A percentile compares a stretch with the other conserved stretches of the same genome.
phyloP scores from a whole-genome alignment of 2,888 invertebrate genomes.

The Microplitis manilae region DNA sequence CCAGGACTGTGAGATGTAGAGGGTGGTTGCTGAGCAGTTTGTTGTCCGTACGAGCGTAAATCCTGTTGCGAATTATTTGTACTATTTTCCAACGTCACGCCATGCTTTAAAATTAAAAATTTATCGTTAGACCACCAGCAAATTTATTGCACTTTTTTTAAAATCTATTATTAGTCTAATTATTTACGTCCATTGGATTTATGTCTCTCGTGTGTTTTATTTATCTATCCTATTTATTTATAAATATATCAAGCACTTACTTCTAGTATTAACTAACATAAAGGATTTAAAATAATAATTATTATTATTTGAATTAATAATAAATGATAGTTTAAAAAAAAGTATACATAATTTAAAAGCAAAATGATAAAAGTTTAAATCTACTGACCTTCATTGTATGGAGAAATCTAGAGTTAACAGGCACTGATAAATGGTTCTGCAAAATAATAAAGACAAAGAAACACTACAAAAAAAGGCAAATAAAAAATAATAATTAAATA shows the following conservation, averaged over 20 bases:
- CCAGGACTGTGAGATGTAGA: slow-evolving; percentile 64
- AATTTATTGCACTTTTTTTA: slow-evolving; percentile 25
- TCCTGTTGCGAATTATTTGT: slow-evolving; percentile 76
- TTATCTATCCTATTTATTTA: not conserved
- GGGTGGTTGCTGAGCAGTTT: slow-evolving; percentile 50
- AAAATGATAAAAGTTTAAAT: slow-evolving; percentile 39
- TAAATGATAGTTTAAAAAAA: slow-evolving; percentile 11
- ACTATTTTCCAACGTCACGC: slow-evolving; percentile 77
- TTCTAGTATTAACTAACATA: slow-evolving; percentile 5
- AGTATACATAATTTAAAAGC: slow-evolving; percentile 1
- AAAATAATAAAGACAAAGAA: slow-evolving; percentile 77
- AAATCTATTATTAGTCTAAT: not conserved
- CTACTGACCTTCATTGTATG: slow-evolving; percentile 84
- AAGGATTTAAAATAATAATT: not conserved
- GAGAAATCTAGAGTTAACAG: slow-evolving; percentile 87
- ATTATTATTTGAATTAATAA: slow-evolving; percentile 11
- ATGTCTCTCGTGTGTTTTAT: not conserved
- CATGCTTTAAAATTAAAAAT: slow-evolving; percentile 68
- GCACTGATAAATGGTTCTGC: slow-evolving; percentile 91
- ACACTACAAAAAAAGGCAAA: slow-evolving; percentile 76
- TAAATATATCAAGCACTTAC: slow-evolving; percentile 12
- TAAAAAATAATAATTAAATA: slow-evolving; percentile 72
- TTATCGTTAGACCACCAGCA: slow-evolving; percentile 10
- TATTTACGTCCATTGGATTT: not conserved
- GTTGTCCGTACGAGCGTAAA: slow-evolving; percentile 73